Evolutionary conservation across 2,888 invertebrate genomes (phyloP).

Genomic region (Dryobota labecula): DNA sequence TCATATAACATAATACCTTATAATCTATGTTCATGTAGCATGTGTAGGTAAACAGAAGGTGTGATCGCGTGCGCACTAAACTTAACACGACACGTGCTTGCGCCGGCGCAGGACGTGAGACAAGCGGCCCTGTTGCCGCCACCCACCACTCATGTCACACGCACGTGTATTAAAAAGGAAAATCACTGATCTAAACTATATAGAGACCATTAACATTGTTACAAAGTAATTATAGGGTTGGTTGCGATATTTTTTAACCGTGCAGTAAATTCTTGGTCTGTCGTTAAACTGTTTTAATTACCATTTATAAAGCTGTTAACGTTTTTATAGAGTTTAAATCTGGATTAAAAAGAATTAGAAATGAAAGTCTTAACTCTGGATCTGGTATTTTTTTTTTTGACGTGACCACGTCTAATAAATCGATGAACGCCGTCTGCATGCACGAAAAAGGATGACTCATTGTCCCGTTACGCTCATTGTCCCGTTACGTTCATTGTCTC

Average conservation of each 20-base stretch:
- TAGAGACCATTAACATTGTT: slow-evolving; percentile 3
- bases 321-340: not conserved
- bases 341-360: not conserved
- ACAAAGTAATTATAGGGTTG: slow-evolving; percentile 11
- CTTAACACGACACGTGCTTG: slow-evolving; percentile 48
- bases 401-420: too few relatives aligned
- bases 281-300: slow-evolving; percentile 13
- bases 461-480: too few relatives aligned
- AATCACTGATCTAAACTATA: slow-evolving; percentile 35
- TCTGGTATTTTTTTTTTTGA: too few relatives aligned
- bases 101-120: slow-evolving; percentile 44
- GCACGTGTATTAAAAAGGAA: slow-evolving; percentile 40
- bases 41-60: slow-evolving; percentile 42
- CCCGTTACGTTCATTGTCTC: too few relatives aligned
- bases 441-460: too few relatives aligned
- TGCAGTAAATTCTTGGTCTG: slow-evolving; percentile 4
- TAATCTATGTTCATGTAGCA: slow-evolving; percentile 1
- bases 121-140: slow-evolving; percentile 46
- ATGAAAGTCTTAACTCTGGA: not conserved
- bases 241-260: slow-evolving; percentile 6
- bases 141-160: slow-evolving; percentile 31
- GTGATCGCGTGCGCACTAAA: slow-evolving; percentile 59
- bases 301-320: not conserved
- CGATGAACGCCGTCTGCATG: too few relatives aligned
- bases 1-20: not conserved